Evolutionary conservation across 1,140 invertebrate species (phyloP), one percentile per base, ranked within the genome.

Genomic region (Riptortus pedestris): DNA sequence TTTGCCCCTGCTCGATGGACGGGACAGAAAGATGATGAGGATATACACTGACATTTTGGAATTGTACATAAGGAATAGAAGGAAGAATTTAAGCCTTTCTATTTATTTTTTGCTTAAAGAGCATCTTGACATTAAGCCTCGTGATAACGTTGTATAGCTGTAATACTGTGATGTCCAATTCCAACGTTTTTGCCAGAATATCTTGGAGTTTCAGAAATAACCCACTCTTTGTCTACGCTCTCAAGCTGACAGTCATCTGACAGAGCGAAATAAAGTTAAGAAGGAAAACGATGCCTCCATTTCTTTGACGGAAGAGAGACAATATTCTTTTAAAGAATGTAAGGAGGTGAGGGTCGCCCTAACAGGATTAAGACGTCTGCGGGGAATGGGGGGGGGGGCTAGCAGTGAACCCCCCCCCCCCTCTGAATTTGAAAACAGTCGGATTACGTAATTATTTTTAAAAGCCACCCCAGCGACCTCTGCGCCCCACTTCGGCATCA

Each of bases 371-470:
- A 2, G 45, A 9, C 7, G 45, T 4, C n/a, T 47, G n/a, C 45
- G 22, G 3, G 45, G 45, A 47, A n/a, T 26, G 24, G 24, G 18
- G 52, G 24, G 16, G 24, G 22, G 24, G 52, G n/a, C n/a, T n/a
- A n/a, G n/a, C n/a, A n/a, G n/a, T n/a, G n/a, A n/a, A n/a, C 22
- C n/a, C n/a, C 16, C 22, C 48, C 22, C 48, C 12, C 57, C 31
- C 31, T 29, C 28, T 59, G 33, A n/a, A 59, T 59, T 59, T 59
- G 2, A 33, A 59, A 59, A 59, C 28, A 59, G 57, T 18, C 11
- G 20, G 57, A 59, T 59, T 59, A 59, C 31, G 33, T 59, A 59
- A 59, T 59, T 59, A 59, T 59, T 59, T 59, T 59, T 59, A 59
- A 59, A 59, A 59, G 57, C 57, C 31, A 33, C 43, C 61, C 61